Evolutionary conservation across 2,113 vertebrate species (phyloP), one percentile per base, ranked within the genome.

Genomic region (Mobula hypostoma): DNA sequence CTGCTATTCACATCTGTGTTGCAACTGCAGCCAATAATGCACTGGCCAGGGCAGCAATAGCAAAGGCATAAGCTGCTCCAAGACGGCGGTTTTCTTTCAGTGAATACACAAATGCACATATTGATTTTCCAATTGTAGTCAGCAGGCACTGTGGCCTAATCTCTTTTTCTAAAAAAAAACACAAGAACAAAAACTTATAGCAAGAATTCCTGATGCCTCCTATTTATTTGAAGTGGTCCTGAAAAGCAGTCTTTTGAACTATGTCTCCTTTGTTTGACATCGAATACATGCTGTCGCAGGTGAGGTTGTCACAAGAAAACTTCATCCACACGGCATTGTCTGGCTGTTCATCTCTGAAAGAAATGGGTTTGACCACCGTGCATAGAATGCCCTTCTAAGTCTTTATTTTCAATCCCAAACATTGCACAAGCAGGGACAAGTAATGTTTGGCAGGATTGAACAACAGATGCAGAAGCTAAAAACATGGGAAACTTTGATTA

Each of bases 91-190:
- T 93, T 93, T 76, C 91, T 93, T 93, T 93, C 40, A 93, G 24
- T 76, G 91, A 93, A 24, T 72, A 32, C 32, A 76, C 91, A 93
- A 74, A 56, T 72, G 91, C 40, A 76, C 36, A 24, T 72, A 74
- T 93, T 93, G 91, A 72, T 90, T 90, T 93, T 56, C 40, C 91
- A 93, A 48, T 74, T 74, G 36, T 74, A 76, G 24, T 93, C 91
- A 93, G 70, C 91, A 76, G 91, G 91, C 91, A 24, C 68, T 1
- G 70, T 93, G 70, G 36, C 36, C 7, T 74, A 74, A 74, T 74
- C 9, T 48, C 91, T 70, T 74, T 93, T 74, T 76, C 68, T 68
- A 56, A 74, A 93, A 68, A n/a, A 40, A 32, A 9, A 24, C 72
- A 74, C 72, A 93, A 27, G 68, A 72, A 74, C 70, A 93, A 93